phyloP scores from a whole-genome alignment of 2,888 invertebrate genomes.

The Bugulina stolonifera region DNA sequence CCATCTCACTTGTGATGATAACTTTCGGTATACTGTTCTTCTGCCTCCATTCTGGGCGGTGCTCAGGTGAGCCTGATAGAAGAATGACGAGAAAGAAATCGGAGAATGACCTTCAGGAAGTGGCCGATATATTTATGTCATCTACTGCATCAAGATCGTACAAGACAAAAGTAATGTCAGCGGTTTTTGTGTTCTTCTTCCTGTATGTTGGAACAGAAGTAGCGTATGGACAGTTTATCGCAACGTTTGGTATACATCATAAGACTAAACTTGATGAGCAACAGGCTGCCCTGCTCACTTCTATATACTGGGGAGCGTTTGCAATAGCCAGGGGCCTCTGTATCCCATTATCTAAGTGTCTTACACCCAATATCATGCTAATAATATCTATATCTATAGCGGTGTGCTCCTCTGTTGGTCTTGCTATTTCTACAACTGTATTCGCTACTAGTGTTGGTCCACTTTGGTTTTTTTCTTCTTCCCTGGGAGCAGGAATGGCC shows the following conservation, averaged over 20 bases:
- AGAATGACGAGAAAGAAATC: background rate
- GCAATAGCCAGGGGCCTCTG: slow-evolving; percentile 52
- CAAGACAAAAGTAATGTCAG: slow-evolving; percentile 38
- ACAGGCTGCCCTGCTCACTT: slow-evolving; percentile 50
- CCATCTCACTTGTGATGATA: slow-evolving; percentile 47
- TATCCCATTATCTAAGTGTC: slow-evolving; percentile 50
- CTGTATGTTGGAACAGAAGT: slow-evolving; percentile 54
- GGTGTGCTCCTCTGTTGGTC: background rate
- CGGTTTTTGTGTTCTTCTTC: slow-evolving; percentile 52
- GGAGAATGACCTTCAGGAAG: slow-evolving; percentile 8
- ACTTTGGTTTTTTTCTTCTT: slow-evolving; percentile 49
- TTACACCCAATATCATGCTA: slow-evolving; percentile 51
- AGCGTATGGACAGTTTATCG: slow-evolving; percentile 53
- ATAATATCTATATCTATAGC: slow-evolving; percentile 45
- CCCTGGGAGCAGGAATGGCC: slow-evolving; percentile 54
- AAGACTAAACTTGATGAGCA: slow-evolving; percentile 41
- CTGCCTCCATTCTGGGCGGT: slow-evolving; percentile 25
- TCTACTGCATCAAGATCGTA: background rate
- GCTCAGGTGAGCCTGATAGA: background rate
- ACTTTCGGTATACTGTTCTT: slow-evolving; percentile 50
- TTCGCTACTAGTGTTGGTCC: slow-evolving; percentile 36
- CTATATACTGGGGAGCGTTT: slow-evolving; percentile 55
- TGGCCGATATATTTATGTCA: background rate
- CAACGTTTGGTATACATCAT: slow-evolving; percentile 48
- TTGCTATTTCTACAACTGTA: slow-evolving; percentile 49